Evolutionary conservation across 2,113 vertebrate species (phyloP), one percentile per base, ranked within the genome.

Genomic region (Galeopterus variegatus): DNA sequence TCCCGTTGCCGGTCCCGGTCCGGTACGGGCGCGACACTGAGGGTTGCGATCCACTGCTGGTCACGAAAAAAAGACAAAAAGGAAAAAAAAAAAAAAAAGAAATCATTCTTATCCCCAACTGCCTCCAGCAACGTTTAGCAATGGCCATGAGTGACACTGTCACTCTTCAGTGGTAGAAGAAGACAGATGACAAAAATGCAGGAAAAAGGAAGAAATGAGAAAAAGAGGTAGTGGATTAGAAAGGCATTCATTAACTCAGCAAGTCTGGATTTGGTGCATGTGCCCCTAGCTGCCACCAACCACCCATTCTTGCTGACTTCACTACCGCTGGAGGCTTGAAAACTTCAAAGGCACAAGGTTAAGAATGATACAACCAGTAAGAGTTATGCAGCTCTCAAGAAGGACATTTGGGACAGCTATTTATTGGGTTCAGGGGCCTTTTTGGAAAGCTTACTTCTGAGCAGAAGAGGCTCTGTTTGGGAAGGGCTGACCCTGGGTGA

Each of bases 111-210:
- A 10, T 10, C 72, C 89, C 62, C 3, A 13, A 26, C 56, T 48
- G 79, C 65, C 56, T 73, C 88, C 58, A 58, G 36, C 58, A 75
- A 77, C 23, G 28, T 26, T 48, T 1, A 24, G 45, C n/a, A 50
- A 48, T 0, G 31, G 52, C 24, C 6, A 0, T 0, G 3, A 52
- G 52, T 0, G 5, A 24, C 75, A 19, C 28, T 2, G 21, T 45
- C 18, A 8, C 76, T 73, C 86, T 36, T 4, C 41, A 50, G 8
- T 23, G 54, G 24, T 67, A 28, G 41, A 58, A 85, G 54, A 72
- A 79, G 12, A 77, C 8, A 69, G 9, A 81, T 3, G 23, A 58
- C 4, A 50, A 65, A 81, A 85, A 36, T 15, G 23, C 41, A 60
- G 33, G 81, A 11, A 50, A 86, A 91, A 56, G 69, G 19, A 70